These are phyloP conservation scores for Penaeus monodon DNA, from an alignment of 2,888 invertebrate species.

Conservation along the genomic window DNA sequence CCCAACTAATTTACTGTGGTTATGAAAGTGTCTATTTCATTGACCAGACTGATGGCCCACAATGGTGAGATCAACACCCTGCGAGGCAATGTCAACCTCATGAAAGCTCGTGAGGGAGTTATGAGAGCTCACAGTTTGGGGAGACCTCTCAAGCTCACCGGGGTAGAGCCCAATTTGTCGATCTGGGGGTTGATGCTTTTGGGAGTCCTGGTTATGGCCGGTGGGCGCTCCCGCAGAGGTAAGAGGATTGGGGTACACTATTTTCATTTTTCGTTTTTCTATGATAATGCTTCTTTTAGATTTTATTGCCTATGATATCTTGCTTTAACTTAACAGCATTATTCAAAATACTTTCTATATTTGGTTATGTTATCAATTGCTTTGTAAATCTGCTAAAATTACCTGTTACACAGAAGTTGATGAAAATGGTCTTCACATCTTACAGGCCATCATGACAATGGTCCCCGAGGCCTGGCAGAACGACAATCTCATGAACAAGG, in stretches of 20 bases:
- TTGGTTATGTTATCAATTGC: too few relatives aligned
- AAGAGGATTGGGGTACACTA: conserved; percentile 42
- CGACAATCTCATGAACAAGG: conserved; percentile 89
- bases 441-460: conserved; percentile 96
- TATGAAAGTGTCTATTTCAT: neutral
- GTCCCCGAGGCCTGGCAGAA: conserved; percentile 99
- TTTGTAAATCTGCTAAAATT: too few relatives aligned
- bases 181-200: conserved; percentile 99
- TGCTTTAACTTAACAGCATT: conserved; percentile 80
- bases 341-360: too few relatives aligned
- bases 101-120: conserved; percentile 98
- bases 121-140: conserved; percentile 90
- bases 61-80: conserved; percentile 99
- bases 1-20: neutral
- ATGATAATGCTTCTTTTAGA: conserved; percentile 71
- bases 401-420: neutral
- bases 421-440: neutral
- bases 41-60: conserved; percentile 87
- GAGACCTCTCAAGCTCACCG: conserved; percentile 91
- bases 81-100: conserved; percentile 96
- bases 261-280: neutral
- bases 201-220: conserved; percentile 95
- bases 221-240: conserved; percentile 88
- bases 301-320: conserved; percentile 99
- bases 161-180: conserved; percentile 98